Base-by-base conservation (phyloP, 2,888 invertebrate species). In the Drosophila siamana region DNA sequence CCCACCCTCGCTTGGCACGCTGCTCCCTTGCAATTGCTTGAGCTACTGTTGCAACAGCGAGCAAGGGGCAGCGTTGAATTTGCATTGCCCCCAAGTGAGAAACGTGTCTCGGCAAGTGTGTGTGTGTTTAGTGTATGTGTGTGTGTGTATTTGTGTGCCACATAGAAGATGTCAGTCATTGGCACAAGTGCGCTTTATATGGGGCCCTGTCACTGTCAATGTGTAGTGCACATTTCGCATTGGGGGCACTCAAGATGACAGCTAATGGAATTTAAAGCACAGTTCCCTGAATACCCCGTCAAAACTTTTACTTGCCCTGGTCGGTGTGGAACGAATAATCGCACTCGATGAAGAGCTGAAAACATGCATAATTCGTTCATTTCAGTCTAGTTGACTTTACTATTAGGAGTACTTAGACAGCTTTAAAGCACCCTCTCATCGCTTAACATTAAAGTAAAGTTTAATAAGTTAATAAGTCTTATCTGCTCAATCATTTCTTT, bases 151-250 rank as follows among this genome's bases (percentile, higher is more conserved):
- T 24, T 22, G 16, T 46, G 6, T 13, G 6, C 60, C 71, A 41
- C 54, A 59, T 8, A 19, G 40, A 59, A 63, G 63, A 64, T 83
- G 80, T 83, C 87, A 81, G 87, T 81, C 87, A 84, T 77, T 86
- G 81, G 84, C 87, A 86, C 84, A 84, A 86, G 78, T 83, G 80
- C 71, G 67, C 54, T 77, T 67, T 68, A 70, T 74, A 68, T 67
- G 75, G 33, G 5, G 36, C 47, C 56, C 55, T 55, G 78, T 68
- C 74, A 68, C 63, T 67, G 59, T 66, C 72, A 71, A 77, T 75
- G 73, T 63, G 67, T 40, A 64, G 61, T 72, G 78, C 51, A 63
- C 64, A 47, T 57, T 65, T 57, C 43, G 46, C 65, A 69, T 61
- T 19, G 69, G 69, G 84, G 80, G 50, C 48, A 44, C 57, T 65